A percentile compares a stretch with the other conserved stretches of the same genome.
Conservation (phyloP, 2,797 vertebrate species). For the Helostoma temminkii region DNA sequence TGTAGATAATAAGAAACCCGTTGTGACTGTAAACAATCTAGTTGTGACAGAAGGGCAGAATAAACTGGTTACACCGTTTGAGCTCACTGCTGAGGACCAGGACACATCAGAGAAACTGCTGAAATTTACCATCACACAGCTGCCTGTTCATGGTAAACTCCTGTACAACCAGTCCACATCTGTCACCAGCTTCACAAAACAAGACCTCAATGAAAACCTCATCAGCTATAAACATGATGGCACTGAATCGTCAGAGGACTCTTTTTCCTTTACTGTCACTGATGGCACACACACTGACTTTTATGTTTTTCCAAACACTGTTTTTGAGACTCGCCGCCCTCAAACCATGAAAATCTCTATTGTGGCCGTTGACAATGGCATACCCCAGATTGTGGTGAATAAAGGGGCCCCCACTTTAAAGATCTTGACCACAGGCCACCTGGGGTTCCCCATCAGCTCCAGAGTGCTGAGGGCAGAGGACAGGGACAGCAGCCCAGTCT, state of each 20-base stretch:
- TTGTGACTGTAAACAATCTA: slow-evolving; percentile 89
- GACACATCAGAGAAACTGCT: slow-evolving; percentile 89
- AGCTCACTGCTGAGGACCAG: slow-evolving; percentile 93
- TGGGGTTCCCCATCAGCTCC: slow-evolving; percentile 89
- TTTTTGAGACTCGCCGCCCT: slow-evolving; percentile 90
- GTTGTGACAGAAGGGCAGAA: slow-evolving; percentile 89
- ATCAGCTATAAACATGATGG: slow-evolving; percentile 96
- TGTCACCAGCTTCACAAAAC: slow-evolving; percentile 89
- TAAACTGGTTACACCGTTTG: slow-evolving; percentile 95
- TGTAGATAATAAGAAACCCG: slow-evolving; percentile 96
- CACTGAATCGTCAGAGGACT: slow-evolving; percentile 88
- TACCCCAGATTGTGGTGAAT: slow-evolving; percentile 91
- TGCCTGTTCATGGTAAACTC: slow-evolving; percentile 91
- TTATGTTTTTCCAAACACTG: slow-evolving; percentile 93
- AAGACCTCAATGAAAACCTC: slow-evolving; percentile 95
- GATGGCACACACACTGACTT: slow-evolving; percentile 94
- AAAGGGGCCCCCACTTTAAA: slow-evolving; percentile 90
- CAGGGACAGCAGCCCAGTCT: slow-evolving; percentile 86
- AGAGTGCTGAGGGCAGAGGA: slow-evolving; percentile 90
- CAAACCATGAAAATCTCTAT: slow-evolving; percentile 92
- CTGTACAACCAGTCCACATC: slow-evolving; percentile 86
- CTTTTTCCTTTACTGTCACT: slow-evolving; percentile 93
- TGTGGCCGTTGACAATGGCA: slow-evolving; percentile 86
- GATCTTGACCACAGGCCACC: slow-evolving; percentile 86
- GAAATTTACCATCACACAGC: slow-evolving; percentile 89